Percentiles rank a stretch among this genome's conserved stretches.
phyloP scores from a whole-genome alignment of 2,888 invertebrate genomes.

The Dysmachus trigonus region DNA sequence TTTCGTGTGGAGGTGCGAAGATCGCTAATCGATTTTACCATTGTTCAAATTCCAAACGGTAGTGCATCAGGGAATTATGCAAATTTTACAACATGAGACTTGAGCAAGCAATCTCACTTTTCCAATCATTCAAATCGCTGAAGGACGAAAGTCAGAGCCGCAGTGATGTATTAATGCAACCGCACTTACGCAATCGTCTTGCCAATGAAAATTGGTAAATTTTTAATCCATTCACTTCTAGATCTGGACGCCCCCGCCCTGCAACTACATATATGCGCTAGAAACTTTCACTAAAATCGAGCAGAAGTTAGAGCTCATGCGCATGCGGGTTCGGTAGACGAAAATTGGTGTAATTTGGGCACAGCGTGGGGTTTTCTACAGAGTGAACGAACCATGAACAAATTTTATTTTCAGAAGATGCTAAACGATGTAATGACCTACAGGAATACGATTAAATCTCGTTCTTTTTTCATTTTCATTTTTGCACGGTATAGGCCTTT shows the following conservation, averaged over 20 bases:
- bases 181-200: not conserved
- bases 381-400: constrained; percentile 17
- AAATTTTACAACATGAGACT: not conserved
- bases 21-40: not conserved
- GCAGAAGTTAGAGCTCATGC: not conserved
- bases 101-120: not conserved
- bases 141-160: not conserved
- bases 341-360: constrained; percentile 7
- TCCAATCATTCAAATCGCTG: constrained; percentile 9
- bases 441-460: constrained; percentile 8
- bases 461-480: not conserved
- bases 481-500: not conserved
- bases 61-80: not conserved
- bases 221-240: not conserved
- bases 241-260: not conserved
- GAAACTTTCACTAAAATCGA: constrained; percentile 19
- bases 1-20: not conserved
- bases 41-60: not conserved
- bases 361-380: not conserved
- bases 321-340: not conserved
- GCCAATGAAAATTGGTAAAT: not conserved
- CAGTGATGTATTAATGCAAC: not conserved
- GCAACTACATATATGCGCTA: too few relatives aligned
- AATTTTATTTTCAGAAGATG: not conserved
- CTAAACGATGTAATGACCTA: constrained; percentile 27